Conservation (phyloP, 2,113 vertebrate species). For the Peromyscus leucopus region DNA sequence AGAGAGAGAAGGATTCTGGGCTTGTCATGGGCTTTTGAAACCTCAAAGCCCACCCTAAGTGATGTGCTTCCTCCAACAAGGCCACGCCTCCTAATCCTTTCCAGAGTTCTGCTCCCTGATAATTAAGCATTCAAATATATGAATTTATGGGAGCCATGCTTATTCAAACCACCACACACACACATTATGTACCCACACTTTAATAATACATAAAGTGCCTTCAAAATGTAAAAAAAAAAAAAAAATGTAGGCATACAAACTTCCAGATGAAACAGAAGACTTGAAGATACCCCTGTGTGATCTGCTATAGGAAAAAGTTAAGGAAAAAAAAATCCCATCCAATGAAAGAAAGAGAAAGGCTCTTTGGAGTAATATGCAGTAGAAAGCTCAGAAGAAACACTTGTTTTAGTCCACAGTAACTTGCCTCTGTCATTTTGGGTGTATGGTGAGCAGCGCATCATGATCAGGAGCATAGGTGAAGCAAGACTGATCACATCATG, state of each 20-base stretch:
- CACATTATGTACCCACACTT: neutral
- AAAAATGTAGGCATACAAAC: neutral
- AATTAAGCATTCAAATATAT: neutral
- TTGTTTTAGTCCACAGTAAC: neutral
- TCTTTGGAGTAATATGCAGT: neutral
- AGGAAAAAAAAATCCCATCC: neutral
- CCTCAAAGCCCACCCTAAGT: neutral
- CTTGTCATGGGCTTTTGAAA: neutral
- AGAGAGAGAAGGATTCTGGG: neutral
- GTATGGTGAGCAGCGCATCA: no score
- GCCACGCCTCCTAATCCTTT: neutral
- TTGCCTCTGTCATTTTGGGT: neutral
- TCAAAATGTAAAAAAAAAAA: neutral
- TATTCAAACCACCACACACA: neutral
- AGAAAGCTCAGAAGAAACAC: neutral
- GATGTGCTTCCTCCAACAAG: neutral
- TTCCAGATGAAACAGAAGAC: neutral
- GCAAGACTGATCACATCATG: neutral
- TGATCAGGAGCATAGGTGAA: neutral
- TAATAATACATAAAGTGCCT: neutral
- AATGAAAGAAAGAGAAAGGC: neutral
- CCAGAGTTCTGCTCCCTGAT: neutral
- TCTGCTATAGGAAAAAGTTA: neutral
- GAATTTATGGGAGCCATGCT: neutral
- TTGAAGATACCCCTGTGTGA: neutral